Conservation (phyloP, 2,888 invertebrate species). For the Melanargia galathea region DNA sequence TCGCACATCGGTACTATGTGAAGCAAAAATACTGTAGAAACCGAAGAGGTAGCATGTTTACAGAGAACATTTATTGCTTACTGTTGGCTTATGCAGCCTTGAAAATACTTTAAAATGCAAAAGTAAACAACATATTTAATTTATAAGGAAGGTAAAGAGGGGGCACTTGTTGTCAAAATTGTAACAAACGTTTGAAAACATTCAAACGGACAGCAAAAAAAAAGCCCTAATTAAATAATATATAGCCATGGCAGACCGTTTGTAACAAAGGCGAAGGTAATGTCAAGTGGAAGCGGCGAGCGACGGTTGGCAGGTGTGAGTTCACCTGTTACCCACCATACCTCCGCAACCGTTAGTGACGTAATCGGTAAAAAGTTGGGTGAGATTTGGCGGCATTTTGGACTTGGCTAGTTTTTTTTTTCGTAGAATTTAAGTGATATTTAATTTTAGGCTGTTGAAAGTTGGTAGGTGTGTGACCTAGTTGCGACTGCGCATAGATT, state of each 20-base stretch:
- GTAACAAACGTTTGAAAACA: slow-evolving; percentile 17
- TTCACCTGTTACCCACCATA: slow-evolving; percentile 70
- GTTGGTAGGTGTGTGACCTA: no score
- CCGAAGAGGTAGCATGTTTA: no score
- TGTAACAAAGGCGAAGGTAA: slow-evolving; percentile 31
- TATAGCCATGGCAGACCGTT: slow-evolving; percentile 22
- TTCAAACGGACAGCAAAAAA: slow-evolving; percentile 17
- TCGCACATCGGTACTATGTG: no score
- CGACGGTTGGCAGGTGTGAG: slow-evolving; percentile 73
- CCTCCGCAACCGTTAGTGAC: slow-evolving; percentile 66
- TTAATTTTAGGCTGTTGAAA: neutral
- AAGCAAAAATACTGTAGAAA: no score
- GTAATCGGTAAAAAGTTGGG: slow-evolving; percentile 44
- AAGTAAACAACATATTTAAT: neutral
- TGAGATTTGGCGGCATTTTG: slow-evolving; percentile 27
- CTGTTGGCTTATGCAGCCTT: no score
- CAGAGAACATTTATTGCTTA: no score
- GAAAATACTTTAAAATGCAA: neutral
- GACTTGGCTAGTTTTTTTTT: neutral
- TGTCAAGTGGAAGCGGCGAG: slow-evolving; percentile 60
- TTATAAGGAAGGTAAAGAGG: slow-evolving; percentile 6
- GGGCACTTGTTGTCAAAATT: slow-evolving; percentile 18
- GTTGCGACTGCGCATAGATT: no score
- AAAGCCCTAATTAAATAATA: slow-evolving; percentile 25
- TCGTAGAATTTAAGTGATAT: neutral